A percentile compares a stretch with the other conserved stretches of the same genome.
Conservation (phyloP, 1,140 invertebrate species). For the Drosophila sucinea region DNA sequence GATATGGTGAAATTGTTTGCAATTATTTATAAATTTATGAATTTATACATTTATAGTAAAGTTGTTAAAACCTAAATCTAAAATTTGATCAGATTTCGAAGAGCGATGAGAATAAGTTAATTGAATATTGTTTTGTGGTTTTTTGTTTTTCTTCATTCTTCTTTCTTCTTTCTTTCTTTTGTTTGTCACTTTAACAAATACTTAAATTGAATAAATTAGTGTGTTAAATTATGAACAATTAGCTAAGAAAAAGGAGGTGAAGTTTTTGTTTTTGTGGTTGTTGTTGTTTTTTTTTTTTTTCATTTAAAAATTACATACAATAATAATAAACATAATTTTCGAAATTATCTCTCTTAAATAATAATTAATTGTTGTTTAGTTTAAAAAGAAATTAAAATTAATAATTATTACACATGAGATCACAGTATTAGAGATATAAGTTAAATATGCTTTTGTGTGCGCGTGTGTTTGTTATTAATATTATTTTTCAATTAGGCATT, state of each 20-base stretch:
- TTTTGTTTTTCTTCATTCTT: not conserved
- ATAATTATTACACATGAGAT: constrained; percentile 83
- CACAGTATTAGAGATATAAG: constrained; percentile 83
- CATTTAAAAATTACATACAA: not conserved
- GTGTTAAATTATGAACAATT: constrained; percentile 64
- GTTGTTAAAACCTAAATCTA: constrained; percentile 70
- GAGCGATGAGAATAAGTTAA: constrained; percentile 55
- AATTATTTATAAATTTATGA: constrained; percentile 26
- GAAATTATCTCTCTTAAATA: constrained; percentile 61
- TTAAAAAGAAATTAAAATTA: constrained; percentile 78
- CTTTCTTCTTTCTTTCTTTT: no score
- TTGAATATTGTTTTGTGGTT: not conserved
- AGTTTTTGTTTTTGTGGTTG: not conserved
- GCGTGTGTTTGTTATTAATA: constrained; percentile 34
- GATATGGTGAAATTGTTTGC: constrained; percentile 69
- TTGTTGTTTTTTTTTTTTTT: not conserved
- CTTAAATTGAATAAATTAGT: constrained; percentile 79
- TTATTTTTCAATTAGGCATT: constrained; percentile 56
- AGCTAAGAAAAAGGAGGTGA: constrained; percentile 61
- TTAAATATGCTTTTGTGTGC: constrained; percentile 76
- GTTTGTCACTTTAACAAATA: constrained; percentile 26
- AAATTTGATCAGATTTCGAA: constrained; percentile 26
- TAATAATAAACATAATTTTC: constrained; percentile 59
- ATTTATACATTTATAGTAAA: constrained; percentile 10
- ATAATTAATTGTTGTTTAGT: constrained; percentile 45